phyloP scores from a whole-genome alignment of 2,113 vertebrate genomes.

The Mesembrinibis cayennensis region DNA sequence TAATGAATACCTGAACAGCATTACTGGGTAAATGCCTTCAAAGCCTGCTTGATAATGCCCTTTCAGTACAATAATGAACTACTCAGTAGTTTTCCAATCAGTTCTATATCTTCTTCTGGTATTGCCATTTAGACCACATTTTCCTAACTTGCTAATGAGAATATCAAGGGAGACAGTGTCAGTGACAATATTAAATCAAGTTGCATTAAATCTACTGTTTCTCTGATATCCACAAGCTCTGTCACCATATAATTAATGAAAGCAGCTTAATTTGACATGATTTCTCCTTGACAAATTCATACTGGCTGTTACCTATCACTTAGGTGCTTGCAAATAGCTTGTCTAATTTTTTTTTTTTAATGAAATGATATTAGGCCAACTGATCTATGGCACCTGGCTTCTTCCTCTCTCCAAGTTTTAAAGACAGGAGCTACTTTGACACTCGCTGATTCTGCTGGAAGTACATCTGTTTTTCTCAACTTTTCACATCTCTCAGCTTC shows the following conservation, averaged over 20 bases:
- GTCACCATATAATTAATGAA: background rate
- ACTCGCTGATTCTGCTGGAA: background rate
- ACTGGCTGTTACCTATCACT: background rate
- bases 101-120: background rate
- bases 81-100: background rate
- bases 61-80: background rate
- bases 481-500: background rate
- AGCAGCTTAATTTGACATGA: background rate
- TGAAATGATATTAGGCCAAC: background rate
- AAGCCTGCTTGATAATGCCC: background rate
- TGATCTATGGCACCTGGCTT: background rate
- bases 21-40: background rate
- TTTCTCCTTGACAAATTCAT: background rate
- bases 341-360: background rate
- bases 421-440: background rate
- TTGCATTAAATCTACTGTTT: background rate
- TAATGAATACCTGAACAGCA: background rate
- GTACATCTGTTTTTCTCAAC: background rate
- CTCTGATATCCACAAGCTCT: background rate
- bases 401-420: background rate
- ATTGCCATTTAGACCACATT: background rate
- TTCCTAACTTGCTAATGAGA: background rate
- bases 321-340: background rate
- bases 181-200: background rate
- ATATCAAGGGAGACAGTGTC: background rate